Evolutionary conservation across 2,888 invertebrate genomes (phyloP).

Genomic region (Conistra vaccinii): DNA sequence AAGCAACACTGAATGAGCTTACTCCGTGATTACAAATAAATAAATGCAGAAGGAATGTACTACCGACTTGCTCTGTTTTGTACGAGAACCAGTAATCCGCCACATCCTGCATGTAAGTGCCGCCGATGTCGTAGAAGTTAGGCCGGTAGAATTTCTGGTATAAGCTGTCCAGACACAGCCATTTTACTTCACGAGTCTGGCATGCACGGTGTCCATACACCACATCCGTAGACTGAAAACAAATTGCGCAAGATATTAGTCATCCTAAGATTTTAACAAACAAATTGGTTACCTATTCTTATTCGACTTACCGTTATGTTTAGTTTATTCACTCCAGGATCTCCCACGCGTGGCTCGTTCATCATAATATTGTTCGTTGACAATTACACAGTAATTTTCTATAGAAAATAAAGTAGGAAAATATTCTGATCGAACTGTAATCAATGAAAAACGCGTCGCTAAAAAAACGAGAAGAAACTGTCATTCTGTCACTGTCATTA

Average conservation of each 20-base stretch:
- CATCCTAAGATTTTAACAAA: slow-evolving; percentile 23
- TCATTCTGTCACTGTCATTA: slow-evolving; percentile 11
- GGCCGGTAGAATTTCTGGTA: slow-evolving; percentile 82
- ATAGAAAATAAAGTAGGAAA: neutral
- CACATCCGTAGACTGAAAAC: slow-evolving; percentile 71
- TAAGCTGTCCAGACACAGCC: slow-evolving; percentile 80
- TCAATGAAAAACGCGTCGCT: neutral
- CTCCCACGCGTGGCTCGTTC: slow-evolving; percentile 48
- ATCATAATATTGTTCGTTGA: slow-evolving; percentile 34
- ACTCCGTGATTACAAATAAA: slow-evolving; percentile 79
- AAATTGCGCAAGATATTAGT: slow-evolving; percentile 63
- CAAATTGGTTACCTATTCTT: neutral
- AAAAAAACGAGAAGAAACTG: neutral
- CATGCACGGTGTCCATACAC: slow-evolving; percentile 78
- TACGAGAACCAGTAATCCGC: slow-evolving; percentile 83
- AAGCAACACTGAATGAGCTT: slow-evolving; percentile 73
- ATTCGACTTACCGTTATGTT: slow-evolving; percentile 43
- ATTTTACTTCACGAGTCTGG: slow-evolving; percentile 80
- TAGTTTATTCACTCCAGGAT: slow-evolving; percentile 27
- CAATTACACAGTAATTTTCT: neutral
- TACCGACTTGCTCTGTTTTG: slow-evolving; percentile 79
- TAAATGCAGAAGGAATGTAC: slow-evolving; percentile 81
- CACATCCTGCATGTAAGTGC: slow-evolving; percentile 80
- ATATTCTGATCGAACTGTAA: neutral
- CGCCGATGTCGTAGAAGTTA: slow-evolving; percentile 84